Evolutionary conservation across 2,888 invertebrate species (phyloP).

Genomic region (Drosophila formosana): DNA sequence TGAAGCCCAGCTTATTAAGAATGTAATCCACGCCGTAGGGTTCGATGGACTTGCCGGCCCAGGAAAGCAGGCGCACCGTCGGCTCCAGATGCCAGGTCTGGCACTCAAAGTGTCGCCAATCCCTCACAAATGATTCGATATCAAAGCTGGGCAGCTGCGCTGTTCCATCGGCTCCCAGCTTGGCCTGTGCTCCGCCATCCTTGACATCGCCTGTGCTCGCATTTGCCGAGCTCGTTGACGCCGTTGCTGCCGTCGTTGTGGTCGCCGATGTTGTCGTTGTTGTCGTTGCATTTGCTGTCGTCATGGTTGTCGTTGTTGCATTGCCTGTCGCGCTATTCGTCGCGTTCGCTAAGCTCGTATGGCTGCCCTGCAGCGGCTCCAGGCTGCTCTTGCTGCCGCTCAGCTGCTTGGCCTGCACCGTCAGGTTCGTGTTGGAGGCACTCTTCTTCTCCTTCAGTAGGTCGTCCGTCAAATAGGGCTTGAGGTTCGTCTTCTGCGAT

Average conservation of each 20-base stretch:
- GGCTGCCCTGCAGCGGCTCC: constrained; percentile 73
- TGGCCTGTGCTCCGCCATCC: constrained; percentile 23
- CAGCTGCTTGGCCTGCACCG: constrained; percentile 65
- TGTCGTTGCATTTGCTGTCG: constrained; percentile 31
- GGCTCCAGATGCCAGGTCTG: constrained; percentile 99
- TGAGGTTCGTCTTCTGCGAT: constrained; percentile 81
- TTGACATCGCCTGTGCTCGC: constrained; percentile 31
- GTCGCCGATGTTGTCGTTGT: constrained; percentile 23
- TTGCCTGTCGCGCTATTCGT: constrained; percentile 21
- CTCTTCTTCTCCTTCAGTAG: constrained; percentile 77
- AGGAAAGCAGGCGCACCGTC: constrained; percentile 93
- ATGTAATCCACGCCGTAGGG: constrained; percentile 99
- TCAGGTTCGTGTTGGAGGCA: constrained; percentile 60
- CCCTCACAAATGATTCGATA: constrained; percentile 90
- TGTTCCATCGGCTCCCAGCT: constrained; percentile 24
- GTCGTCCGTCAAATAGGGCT: constrained; percentile 81
- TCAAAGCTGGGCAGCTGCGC: constrained; percentile 80
- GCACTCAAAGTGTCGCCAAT: constrained; percentile 96
- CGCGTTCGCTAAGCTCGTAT: constrained; percentile 60
- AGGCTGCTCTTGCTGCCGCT: constrained; percentile 73
- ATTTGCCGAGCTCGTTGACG: constrained; percentile 30
- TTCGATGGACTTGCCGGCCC: constrained; percentile 98
- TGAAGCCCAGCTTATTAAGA: constrained; percentile 98
- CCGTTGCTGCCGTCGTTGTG: constrained; percentile 35
- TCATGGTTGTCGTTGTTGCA: constrained; percentile 37